phyloP scores from a whole-genome alignment of 2,797 vertebrate species.

The Pachyuromys duprasi region DNA sequence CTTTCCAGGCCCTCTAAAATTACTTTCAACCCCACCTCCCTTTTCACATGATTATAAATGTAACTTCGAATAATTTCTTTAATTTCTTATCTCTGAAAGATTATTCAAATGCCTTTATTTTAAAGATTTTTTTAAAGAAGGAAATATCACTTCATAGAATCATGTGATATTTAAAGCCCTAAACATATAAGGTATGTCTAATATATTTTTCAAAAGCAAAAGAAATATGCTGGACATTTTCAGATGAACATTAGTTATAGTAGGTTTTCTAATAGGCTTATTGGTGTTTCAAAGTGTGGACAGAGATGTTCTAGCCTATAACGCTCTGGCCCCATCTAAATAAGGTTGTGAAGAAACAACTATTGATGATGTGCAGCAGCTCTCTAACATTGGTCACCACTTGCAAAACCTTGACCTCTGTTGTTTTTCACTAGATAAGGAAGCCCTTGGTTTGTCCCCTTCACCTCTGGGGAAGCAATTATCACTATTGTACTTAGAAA shows the following conservation, averaged over 20 bases:
- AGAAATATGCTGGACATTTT: constrained; percentile 64
- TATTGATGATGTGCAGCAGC: not conserved
- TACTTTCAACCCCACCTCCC: not conserved
- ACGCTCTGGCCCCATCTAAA: constrained; percentile 6
- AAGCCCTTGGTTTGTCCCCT: not conserved
- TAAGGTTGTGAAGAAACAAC: not conserved
- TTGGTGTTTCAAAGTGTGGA: constrained; percentile 49
- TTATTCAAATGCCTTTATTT: not conserved
- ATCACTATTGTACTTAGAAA: constrained; percentile 52
- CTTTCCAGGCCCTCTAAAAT: not conserved
- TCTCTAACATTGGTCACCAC: not conserved
- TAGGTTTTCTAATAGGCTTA: constrained; percentile 60
- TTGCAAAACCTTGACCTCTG: constrained; percentile 56
- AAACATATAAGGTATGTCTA: constrained; percentile 21
- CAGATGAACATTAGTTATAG: not conserved
- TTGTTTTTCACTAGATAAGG: constrained; percentile 40
- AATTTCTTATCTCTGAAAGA: constrained; percentile 20
- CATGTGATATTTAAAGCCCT: constrained; percentile 32
- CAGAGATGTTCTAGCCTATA: not conserved
- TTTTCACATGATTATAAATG: constrained; percentile 31
- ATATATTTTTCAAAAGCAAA: constrained; percentile 50
- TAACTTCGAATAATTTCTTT: constrained; percentile 2
- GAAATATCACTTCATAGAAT: not conserved
- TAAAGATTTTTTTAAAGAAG: not conserved
- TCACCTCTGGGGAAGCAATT: constrained; percentile 64